Base-by-base conservation (phyloP, 1,140 invertebrate species). In the Drepana arcuata region DNA sequence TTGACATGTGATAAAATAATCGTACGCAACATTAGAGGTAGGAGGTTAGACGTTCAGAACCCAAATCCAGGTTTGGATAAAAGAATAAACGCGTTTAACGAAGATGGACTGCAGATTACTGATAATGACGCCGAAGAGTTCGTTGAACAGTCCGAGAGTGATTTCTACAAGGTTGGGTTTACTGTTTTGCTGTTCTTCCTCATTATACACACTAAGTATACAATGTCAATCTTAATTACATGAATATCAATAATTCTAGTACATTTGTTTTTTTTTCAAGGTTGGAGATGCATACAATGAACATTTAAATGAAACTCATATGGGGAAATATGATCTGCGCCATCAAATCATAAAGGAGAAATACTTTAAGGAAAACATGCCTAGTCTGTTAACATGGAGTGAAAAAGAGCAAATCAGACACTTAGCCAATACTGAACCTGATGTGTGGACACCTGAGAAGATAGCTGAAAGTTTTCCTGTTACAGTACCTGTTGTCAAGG, bases 341-440 rank as follows among this genome's bases (percentile, higher is more conserved):
- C 78, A 85, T 25, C 70, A 84, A 23, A 92, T 93, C 40, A 84
- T 92, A 0, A 85, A 84, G 45, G 84, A 85, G n/a, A 94, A 93
- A 69, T 93, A 92, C 60, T 92, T 93, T 59, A 89, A 89, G 28
- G 81, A 88, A 45, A 85, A 87, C 38, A 81, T 89, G 38, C 87
- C 90, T 0, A 92, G 89, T 57, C 86, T 96, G n/a, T 58, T 96
- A 35, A 93, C 93, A 1, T 94, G 89, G 85, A 86, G 88, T 45
- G 94, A 95, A 63, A 95, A 93, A 63, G 87, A 94, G 73, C 89
- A 95, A 73, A 95, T 96, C 29, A 80, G 87, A 29, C 86, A 88
- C 46, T 80, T 96, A 1, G 86, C 92, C 57, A 46, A 78, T 12
- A 79, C 82, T 9, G 83, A 93, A 74, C 88, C 92, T 7, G 75